These are phyloP conservation scores for Pseudorectes ferrugineus DNA, from an alignment of 2,113 vertebrate species.

Conservation along the genomic window DNA sequence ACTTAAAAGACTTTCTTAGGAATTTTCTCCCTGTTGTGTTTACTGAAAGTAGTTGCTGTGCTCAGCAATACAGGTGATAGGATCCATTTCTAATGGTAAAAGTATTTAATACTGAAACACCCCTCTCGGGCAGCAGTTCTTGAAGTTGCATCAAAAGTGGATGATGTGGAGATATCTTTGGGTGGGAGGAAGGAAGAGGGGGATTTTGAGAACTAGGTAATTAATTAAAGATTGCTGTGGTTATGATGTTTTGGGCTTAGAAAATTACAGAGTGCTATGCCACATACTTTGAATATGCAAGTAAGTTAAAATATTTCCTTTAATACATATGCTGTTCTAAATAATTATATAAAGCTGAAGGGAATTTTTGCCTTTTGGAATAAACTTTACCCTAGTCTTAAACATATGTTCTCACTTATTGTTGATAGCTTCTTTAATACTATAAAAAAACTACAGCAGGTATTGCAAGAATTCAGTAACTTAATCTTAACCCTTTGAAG, in stretches of 20 bases:
- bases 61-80: not conserved
- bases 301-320: constrained; percentile 9
- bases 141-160: not conserved
- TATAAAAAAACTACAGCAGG: constrained; percentile 9
- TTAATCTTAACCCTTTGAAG: constrained; percentile 52
- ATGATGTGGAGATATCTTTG: not conserved
- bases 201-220: not conserved
- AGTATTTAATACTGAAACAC: not conserved
- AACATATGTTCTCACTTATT: constrained; percentile 53
- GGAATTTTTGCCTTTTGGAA: constrained; percentile 31
- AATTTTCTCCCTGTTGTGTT: not conserved
- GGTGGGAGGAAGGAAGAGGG: not conserved
- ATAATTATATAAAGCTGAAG: constrained; percentile 14
- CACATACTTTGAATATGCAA: constrained; percentile 1
- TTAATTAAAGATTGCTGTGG: not conserved
- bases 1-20: not conserved
- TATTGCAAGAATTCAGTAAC: constrained; percentile 53
- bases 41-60: not conserved
- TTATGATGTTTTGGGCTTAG: not conserved
- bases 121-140: not conserved
- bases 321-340: not conserved
- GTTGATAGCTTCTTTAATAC: constrained; percentile 41
- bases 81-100: not conserved
- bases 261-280: not conserved
- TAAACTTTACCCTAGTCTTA: constrained; percentile 33